These are phyloP conservation scores for Formica exsecta DNA, from an alignment of 1,140 invertebrate genomes.

Conservation along the genomic window DNA sequence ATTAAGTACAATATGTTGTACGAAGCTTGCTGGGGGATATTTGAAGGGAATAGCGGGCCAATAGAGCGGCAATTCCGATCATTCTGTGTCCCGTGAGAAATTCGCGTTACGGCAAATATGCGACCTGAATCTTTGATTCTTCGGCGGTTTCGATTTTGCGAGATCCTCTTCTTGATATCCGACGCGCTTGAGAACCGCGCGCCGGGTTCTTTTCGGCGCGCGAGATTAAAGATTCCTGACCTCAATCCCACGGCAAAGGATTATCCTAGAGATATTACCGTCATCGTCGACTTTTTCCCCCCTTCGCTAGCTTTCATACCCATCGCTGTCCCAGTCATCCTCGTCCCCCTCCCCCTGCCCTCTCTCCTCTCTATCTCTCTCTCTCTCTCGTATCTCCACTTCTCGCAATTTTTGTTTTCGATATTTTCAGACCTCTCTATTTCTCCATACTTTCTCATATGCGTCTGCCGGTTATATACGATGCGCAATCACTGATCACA, in stretches of 20 bases:
- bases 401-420: constrained; percentile 38
- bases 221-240: constrained; percentile 80
- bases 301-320: constrained; percentile 52
- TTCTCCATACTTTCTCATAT: constrained; percentile 4
- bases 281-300: constrained; percentile 67
- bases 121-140: constrained; percentile 35
- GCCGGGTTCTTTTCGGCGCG: constrained; percentile 72
- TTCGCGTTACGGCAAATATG: constrained; percentile 40
- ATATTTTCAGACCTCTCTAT: constrained; percentile 19
- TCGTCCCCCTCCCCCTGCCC: background rate
- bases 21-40: background rate
- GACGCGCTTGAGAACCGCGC: constrained; percentile 8
- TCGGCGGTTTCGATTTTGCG: constrained; percentile 50
- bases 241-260: constrained; percentile 77
- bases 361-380: background rate
- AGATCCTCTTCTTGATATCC: background rate
- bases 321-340: background rate
- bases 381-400: background rate
- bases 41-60: background rate
- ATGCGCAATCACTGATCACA: constrained; percentile 42
- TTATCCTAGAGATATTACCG: constrained; percentile 80
- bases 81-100: background rate
- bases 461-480: background rate
- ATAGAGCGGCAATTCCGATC: constrained; percentile 8
- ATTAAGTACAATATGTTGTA: background rate